These are phyloP conservation scores for Mustela nigripes DNA, from an alignment of 2,113 vertebrate species.

Conservation along the genomic window DNA sequence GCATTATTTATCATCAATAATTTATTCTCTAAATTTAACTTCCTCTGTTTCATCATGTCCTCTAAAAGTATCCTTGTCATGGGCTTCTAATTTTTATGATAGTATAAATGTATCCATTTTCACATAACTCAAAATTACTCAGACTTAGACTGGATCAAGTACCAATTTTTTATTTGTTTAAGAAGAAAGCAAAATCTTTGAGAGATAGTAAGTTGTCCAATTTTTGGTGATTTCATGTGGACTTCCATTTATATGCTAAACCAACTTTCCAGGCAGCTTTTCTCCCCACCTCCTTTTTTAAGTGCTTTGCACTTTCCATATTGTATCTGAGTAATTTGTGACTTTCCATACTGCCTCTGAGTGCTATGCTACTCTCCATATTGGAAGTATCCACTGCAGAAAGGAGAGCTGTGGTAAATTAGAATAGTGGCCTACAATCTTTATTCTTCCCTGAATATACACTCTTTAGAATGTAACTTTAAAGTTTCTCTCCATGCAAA, in stretches of 20 bases:
- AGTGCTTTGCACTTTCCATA: neutral
- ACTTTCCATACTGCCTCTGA: neutral
- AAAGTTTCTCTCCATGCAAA: neutral
- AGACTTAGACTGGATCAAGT: neutral
- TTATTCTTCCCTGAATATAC: neutral
- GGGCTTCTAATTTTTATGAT: neutral
- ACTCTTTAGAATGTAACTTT: neutral
- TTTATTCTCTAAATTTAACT: constrained; percentile 30
- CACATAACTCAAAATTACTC: neutral
- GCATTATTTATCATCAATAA: neutral
- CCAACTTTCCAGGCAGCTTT: neutral
- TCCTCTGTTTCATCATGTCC: neutral
- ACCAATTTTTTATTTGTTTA: neutral
- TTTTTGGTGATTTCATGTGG: neutral
- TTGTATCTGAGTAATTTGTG: neutral
- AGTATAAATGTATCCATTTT: neutral
- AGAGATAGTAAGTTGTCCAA: neutral
- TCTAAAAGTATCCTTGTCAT: neutral
- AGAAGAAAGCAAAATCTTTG: neutral
- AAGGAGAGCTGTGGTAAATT: neutral
- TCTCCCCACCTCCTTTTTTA: neutral
- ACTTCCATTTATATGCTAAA: neutral
- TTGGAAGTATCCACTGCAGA: neutral
- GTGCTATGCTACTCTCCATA: neutral
- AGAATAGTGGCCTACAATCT: neutral